Evolutionary conservation across 2,888 invertebrate genomes (phyloP).

Genomic region (Eulithis prunata): DNA sequence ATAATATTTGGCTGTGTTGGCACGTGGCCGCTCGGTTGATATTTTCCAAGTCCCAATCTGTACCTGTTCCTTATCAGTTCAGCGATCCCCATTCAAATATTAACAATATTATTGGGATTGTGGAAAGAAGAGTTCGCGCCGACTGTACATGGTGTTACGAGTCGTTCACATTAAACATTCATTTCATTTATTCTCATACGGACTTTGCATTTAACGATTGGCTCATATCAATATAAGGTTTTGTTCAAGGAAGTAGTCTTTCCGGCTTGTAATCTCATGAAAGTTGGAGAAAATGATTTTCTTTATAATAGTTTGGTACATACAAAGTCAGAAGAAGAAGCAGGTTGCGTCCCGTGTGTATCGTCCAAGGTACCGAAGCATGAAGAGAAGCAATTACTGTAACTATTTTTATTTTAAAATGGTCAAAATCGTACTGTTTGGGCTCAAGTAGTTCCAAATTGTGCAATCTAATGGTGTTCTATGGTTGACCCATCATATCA

Average conservation of each 20-base stretch:
- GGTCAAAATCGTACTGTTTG: neutral
- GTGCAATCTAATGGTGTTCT: no score
- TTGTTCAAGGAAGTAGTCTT: neutral
- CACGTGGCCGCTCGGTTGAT: no score
- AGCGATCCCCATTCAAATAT: no score
- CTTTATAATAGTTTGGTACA: constrained; percentile 2
- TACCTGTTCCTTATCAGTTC: no score
- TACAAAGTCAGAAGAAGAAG: neutral
- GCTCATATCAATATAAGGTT: neutral
- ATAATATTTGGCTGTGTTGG: neutral
- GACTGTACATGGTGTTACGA: neutral
- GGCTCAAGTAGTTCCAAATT: no score
- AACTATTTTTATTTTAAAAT: neutral
- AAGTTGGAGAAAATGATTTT: neutral
- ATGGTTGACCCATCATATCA: no score
- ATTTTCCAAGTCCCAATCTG: no score
- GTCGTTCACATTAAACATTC: neutral
- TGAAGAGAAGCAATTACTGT: neutral
- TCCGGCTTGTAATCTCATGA: neutral
- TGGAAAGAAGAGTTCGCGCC: neutral
- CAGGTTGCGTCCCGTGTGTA: neutral
- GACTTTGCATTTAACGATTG: neutral
- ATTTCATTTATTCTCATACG: neutral
- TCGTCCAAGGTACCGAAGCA: neutral
- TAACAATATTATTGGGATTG: no score